Base-by-base conservation (phyloP, 2,888 invertebrate species). In the Acronicta aceris region DNA sequence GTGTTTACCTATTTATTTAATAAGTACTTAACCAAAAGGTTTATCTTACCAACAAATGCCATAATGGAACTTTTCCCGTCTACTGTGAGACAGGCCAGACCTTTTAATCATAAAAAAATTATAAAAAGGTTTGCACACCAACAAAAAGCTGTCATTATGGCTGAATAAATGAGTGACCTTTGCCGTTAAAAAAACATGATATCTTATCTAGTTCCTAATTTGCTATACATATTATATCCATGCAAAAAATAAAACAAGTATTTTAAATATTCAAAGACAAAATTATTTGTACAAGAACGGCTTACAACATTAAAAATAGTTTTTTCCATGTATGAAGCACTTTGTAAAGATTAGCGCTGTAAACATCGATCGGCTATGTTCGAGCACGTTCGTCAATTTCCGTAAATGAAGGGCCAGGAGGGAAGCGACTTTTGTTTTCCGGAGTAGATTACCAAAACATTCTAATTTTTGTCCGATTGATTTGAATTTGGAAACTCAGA, bases 261-360 rank as follows among this genome's bases (percentile, higher is more conserved):
- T 17, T 10, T 1, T 81, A 80, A 80, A 65, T 67, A 85, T 85
- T 83, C 83, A 79, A 86, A 83, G 82, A 43, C 38, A 30, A 27
- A 52, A 66, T 68, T 65, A 63, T 72, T 65, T 60, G 53, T 25
- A 64, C 64, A 52, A 48, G 48, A 49, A 8, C 15, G 8, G 21
- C 16, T 41, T 21, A 64, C 50, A 55, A 61, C 50, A 65, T 59
- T 77, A 71, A 67, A 76, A 79, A 67, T 79, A 77, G 74, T 65
- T 71, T 68, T 60, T 78, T 61, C 76, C 76, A 73, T 78, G 61
- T 66, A 55, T 36, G 16, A 10, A 38, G 49, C 46, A 63, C 60
- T 40, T 55, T 33, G 59, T 61, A 51, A 16, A 75, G 69, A 78
- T 76, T 76, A 67, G 54, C 49, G 50, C 51, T 46, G 76, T 78